phyloP scores from a whole-genome alignment of 2,888 invertebrate genomes.

The Tortricodes alternella region DNA sequence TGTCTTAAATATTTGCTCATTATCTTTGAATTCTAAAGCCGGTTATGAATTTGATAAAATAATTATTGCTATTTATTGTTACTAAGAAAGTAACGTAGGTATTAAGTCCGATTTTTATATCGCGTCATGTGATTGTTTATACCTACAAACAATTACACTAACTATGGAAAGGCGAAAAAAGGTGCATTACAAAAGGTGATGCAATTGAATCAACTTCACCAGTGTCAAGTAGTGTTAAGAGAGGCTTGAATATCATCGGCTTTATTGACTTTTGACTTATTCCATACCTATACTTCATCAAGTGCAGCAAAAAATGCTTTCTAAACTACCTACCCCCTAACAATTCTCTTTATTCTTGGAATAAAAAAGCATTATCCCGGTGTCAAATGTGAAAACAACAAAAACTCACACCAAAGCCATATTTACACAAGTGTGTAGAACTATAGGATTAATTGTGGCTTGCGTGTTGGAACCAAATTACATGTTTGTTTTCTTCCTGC shows the following conservation, averaged over 20 bases:
- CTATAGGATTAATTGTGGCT: conserved; percentile 30
- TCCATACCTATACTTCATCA: too few relatives aligned
- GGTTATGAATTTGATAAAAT: neutral
- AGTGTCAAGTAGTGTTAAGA: too few relatives aligned
- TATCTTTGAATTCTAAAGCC: conserved; percentile 7
- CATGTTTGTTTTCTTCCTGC: conserved; percentile 16
- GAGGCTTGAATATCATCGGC: too few relatives aligned
- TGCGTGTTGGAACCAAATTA: conserved; percentile 16
- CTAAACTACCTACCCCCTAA: neutral
- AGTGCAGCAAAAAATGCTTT: neutral
- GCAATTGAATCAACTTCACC: too few relatives aligned
- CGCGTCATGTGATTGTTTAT: too few relatives aligned
- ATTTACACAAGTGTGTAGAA: conserved; percentile 42
- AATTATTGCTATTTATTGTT: neutral
- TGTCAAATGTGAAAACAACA: conserved; percentile 31
- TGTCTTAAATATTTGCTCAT: neutral
- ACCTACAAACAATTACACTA: too few relatives aligned
- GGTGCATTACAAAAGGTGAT: too few relatives aligned
- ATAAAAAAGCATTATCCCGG: conserved; percentile 6
- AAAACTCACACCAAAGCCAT: conserved; percentile 30
- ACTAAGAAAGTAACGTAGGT: neutral
- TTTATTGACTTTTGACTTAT: too few relatives aligned
- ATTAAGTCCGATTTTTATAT: too few relatives aligned
- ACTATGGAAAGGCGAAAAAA: too few relatives aligned
- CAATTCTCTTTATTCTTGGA: conserved; percentile 6